Percentiles rank a stretch among this genome's conserved stretches.
Conservation (phyloP, 2,888 invertebrate genomes). For the Drosophila multiciliata region DNA sequence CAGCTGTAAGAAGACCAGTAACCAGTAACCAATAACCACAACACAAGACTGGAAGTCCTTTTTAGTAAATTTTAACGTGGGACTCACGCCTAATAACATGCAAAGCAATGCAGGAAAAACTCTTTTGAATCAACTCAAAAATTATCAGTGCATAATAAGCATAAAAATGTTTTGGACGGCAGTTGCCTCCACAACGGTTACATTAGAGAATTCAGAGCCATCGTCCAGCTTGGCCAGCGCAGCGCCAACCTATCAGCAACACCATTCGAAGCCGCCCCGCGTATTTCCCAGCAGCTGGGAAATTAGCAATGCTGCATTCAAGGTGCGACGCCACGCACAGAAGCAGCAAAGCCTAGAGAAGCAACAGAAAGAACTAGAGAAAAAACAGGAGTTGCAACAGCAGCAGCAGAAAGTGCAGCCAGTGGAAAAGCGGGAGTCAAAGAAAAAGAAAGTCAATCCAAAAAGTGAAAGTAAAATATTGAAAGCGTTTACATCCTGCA, state of each 20-base stretch:
- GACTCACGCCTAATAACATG: background rate
- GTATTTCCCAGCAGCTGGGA: conserved; percentile 49
- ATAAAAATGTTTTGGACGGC: conserved; percentile 58
- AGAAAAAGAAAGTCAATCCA: conserved; percentile 42
- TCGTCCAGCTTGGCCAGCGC: conserved; percentile 49
- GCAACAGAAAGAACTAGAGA: conserved; percentile 10
- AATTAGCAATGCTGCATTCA: conserved; percentile 51
- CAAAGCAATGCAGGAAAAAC: background rate
- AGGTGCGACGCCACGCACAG: conserved; percentile 32
- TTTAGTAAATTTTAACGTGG: background rate
- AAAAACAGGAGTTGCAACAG: conserved; percentile 11
- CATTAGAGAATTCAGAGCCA: conserved; percentile 17
- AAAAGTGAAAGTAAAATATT: conserved; percentile 55
- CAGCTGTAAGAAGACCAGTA: background rate
- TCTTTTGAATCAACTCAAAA: background rate
- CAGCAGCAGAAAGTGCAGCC: background rate
- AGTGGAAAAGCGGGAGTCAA: background rate
- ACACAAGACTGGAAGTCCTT: background rate
- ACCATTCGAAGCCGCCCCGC: conserved; percentile 47
- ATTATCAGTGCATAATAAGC: background rate
- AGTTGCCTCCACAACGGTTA: conserved; percentile 56
- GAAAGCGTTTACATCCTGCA: conserved; percentile 53
- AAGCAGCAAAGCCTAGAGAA: conserved; percentile 30
- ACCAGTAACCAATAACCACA: background rate
- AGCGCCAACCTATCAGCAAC: conserved; percentile 53